These are phyloP conservation scores for Neopelma chrysocephalum DNA, from an alignment of 2,797 vertebrate species.

Conservation along the genomic window DNA sequence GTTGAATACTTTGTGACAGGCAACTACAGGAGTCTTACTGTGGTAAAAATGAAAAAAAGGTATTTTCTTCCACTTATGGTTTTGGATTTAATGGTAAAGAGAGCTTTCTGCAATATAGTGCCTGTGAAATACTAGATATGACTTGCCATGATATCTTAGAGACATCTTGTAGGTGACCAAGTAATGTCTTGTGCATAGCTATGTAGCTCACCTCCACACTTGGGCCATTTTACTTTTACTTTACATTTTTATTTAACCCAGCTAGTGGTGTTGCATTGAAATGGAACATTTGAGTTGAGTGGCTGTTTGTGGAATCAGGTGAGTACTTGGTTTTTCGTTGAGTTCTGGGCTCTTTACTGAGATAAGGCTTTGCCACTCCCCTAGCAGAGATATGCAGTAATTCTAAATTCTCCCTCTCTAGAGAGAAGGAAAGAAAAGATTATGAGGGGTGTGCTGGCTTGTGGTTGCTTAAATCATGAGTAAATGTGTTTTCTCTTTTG, in stretches of 20 bases:
- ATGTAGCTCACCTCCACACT: not conserved
- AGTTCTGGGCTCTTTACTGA: not conserved
- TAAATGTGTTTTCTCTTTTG: not conserved
- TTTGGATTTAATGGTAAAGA: not conserved
- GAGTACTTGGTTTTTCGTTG: not conserved
- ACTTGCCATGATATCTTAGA: not conserved
- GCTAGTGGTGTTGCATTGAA: not conserved
- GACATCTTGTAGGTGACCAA: not conserved
- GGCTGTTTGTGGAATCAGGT: not conserved
- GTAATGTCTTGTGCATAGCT: rapidly evolving
- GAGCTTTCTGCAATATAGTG: not conserved
- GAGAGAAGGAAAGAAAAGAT: not conserved
- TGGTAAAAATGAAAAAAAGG: not conserved
- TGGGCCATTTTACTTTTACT: not conserved
- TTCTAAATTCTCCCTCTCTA: not conserved
- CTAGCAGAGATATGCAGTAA: not conserved
- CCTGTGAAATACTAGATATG: not conserved
- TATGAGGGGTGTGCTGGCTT: not conserved
- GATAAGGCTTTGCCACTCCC: not conserved
- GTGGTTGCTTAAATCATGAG: not conserved
- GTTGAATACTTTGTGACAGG: not conserved
- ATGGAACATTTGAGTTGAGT: not conserved
- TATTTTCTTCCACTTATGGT: not conserved
- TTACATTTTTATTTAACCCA: not conserved
- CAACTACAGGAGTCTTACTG: not conserved